Percentiles rank a stretch among this genome's conserved stretches.
Evolutionary conservation across 2,113 vertebrate genomes (phyloP).

Genomic region (Oriolus oriolus): DNA sequence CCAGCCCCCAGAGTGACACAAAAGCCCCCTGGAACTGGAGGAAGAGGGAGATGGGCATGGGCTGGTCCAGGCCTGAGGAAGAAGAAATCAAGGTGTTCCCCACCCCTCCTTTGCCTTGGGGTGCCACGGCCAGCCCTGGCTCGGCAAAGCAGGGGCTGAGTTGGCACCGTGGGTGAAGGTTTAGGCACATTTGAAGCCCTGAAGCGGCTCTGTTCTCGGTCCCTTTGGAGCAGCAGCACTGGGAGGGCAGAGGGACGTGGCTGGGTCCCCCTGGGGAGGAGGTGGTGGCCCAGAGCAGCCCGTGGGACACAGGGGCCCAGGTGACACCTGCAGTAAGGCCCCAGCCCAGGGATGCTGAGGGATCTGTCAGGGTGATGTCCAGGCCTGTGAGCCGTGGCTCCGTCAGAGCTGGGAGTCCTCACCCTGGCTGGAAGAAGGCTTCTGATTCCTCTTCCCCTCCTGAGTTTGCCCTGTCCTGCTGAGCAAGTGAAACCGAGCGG

Average conservation of each 20-base stretch:
- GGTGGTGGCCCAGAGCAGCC: neutral
- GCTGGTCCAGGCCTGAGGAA: neutral
- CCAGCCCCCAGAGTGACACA: rapidly evolving
- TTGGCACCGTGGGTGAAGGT: neutral
- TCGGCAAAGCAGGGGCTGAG: rapidly evolving
- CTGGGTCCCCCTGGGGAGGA: neutral
- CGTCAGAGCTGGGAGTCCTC: neutral
- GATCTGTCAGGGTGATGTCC: rapidly evolving
- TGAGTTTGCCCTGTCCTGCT: neutral
- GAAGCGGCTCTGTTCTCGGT: rapidly evolving
- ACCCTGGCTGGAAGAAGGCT: neutral
- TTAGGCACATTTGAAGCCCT: neutral
- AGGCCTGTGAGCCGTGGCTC: rapidly evolving
- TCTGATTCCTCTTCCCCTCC: neutral
- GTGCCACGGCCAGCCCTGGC: neutral
- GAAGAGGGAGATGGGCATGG: neutral
- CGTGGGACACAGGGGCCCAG: neutral
- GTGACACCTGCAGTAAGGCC: neutral
- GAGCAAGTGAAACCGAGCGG: neutral
- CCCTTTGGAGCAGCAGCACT: neutral
- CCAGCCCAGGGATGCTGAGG: neutral
- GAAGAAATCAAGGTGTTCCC: neutral
- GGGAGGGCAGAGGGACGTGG: rapidly evolving
- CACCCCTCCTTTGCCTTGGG: rapidly evolving
- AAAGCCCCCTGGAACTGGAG: neutral